Conservation (phyloP, 2,797 vertebrate genomes). For the Coregonus sp. region DNA sequence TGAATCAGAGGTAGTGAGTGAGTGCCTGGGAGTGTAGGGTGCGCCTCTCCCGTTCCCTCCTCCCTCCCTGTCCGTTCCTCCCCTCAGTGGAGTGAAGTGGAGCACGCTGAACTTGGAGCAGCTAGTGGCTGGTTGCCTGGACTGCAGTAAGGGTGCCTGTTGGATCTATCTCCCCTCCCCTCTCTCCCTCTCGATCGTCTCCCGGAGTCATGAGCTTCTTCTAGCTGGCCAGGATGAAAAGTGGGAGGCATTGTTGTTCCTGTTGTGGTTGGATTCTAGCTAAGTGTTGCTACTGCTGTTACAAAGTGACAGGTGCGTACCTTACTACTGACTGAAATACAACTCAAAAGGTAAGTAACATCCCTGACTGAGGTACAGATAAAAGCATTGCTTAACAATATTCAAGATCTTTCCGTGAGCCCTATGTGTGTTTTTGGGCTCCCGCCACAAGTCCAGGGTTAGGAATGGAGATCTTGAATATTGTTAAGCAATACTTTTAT, state of each 20-base stretch:
- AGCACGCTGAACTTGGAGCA: slow-evolving; percentile 27
- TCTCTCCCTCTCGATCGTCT: slow-evolving; percentile 27
- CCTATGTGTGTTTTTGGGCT: not conserved
- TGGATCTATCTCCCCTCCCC: slow-evolving; percentile 12
- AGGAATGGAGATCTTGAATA: not conserved
- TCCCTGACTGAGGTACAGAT: no score
- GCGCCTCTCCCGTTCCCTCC: not conserved
- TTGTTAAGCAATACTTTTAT: not conserved
- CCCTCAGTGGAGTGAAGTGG: slow-evolving; percentile 20
- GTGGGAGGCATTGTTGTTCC: slow-evolving; percentile 67
- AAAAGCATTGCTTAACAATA: not conserved
- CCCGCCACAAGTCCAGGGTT: not conserved
- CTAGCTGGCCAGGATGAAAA: slow-evolving; percentile 76
- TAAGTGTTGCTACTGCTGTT: slow-evolving; percentile 77
- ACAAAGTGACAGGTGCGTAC: slow-evolving; percentile 72
- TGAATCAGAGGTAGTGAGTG: slow-evolving; percentile 3
- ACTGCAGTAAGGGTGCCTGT: slow-evolving; percentile 14
- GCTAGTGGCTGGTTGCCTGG: slow-evolving; percentile 22
- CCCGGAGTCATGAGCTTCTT: slow-evolving; percentile 66
- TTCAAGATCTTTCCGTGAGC: not conserved
- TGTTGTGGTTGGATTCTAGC: slow-evolving; percentile 74
- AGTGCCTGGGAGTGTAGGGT: not conserved
- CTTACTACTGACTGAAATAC: not conserved
- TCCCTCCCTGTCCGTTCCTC: slow-evolving; percentile 18
- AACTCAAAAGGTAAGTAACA: no score